Evolutionary conservation across 2,797 vertebrate species (phyloP).

Genomic region (Thamnophis elegans): DNA sequence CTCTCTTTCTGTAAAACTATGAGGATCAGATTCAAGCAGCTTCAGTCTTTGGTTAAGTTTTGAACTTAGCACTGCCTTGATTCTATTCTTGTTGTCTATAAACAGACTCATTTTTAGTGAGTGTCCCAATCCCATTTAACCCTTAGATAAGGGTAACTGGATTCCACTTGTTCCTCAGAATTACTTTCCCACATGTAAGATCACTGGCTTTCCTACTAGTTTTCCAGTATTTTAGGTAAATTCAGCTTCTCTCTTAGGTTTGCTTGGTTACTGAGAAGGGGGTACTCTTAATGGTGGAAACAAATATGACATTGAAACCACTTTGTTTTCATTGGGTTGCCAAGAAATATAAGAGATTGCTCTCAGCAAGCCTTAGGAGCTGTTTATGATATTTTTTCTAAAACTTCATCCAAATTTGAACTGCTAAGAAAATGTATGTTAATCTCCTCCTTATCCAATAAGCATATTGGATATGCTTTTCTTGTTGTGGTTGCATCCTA

Average conservation of each 20-base stretch:
- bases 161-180: slow-evolving; percentile 53
- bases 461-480: not conserved
- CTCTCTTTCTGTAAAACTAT: not conserved
- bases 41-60: not conserved
- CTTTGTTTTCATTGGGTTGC: slow-evolving; percentile 8
- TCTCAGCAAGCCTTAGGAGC: slow-evolving; percentile 4
- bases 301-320: slow-evolving; percentile 16
- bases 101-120: not conserved
- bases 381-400: not conserved
- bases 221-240: slow-evolving; percentile 31
- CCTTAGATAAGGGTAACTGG: slow-evolving; percentile 9
- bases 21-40: not conserved
- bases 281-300: slow-evolving; percentile 42
- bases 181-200: slow-evolving; percentile 40
- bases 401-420: not conserved
- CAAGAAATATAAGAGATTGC: slow-evolving; percentile 10
- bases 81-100: not conserved
- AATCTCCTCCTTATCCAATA: slow-evolving; percentile 8
- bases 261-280: not conserved
- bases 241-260: slow-evolving; percentile 24
- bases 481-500: not conserved
- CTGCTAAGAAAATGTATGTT: slow-evolving; percentile 10
- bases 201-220: not conserved
- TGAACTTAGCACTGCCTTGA: not conserved
- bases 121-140: not conserved